Evolutionary conservation across 2,888 invertebrate species (phyloP).

Genomic region (Drosophila fulvimacula): DNA sequence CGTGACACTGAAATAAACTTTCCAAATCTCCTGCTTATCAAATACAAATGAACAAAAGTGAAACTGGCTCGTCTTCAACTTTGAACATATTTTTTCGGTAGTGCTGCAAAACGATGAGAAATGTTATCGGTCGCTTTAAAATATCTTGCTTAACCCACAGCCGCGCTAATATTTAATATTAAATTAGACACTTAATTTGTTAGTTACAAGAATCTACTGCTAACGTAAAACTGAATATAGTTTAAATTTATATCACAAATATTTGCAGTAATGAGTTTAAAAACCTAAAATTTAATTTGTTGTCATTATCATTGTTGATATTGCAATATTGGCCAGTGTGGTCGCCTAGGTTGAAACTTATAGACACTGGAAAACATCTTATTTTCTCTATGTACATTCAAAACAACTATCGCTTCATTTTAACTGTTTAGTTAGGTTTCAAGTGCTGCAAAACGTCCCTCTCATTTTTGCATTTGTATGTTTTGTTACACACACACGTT

Average conservation of each 20-base stretch:
- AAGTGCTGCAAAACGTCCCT: conserved; percentile 27
- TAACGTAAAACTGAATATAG: no score
- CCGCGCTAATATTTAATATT: no score
- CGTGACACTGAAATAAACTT: conserved; percentile 8
- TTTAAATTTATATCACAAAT: no score
- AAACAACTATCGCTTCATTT: conserved; percentile 1
- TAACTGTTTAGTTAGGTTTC: conserved; percentile 14
- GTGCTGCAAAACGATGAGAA: background rate
- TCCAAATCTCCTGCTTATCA: background rate
- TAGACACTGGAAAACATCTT: no score
- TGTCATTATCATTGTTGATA: no score
- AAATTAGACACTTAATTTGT: background rate
- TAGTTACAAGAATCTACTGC: no score
- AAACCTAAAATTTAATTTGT: no score
- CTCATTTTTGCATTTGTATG: conserved; percentile 7
- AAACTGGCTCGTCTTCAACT: no score
- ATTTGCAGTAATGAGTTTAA: no score
- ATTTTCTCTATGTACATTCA: background rate
- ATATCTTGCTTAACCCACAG: background rate
- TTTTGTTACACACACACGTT: conserved; percentile 13
- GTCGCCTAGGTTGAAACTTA: no score
- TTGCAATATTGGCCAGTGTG: no score
- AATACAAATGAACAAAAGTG: conserved; percentile 1
- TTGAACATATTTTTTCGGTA: background rate
- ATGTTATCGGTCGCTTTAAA: background rate